A percentile compares a stretch with the other conserved stretches of the same genome.
phyloP scores from a whole-genome alignment of 2,113 vertebrate genomes.

The Phyllostomus hastatus region DNA sequence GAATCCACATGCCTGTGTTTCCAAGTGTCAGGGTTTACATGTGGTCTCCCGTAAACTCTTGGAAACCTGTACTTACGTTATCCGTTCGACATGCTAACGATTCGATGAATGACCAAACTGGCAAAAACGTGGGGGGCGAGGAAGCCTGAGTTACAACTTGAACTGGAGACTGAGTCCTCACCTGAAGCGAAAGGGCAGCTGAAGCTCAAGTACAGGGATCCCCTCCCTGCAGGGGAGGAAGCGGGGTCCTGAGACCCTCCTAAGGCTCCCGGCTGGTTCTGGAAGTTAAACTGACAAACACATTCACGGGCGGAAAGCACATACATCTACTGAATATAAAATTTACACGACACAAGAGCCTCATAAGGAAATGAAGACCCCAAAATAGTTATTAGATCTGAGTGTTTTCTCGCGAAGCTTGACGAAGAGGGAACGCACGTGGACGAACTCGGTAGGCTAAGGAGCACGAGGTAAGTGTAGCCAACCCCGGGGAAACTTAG shows the following conservation, averaged over 20 bases:
- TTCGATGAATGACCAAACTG: not conserved
- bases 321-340: not conserved
- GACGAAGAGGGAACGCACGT: accelerated
- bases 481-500: not conserved
- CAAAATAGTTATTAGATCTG: not conserved
- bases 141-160: not conserved
- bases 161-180: not conserved
- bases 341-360: not conserved
- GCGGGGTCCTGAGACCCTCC: not conserved
- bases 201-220: too few species aligned
- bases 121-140: not conserved
- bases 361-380: not conserved
- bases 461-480: not conserved
- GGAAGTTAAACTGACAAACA: not conserved
- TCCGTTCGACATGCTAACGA: not conserved
- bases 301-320: not conserved
- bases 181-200: too few species aligned
- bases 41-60: not conserved
- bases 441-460: not conserved
- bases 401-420: not conserved
- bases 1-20: not conserved
- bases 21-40: not conserved
- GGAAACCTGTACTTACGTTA: not conserved
- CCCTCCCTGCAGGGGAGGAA: not conserved
- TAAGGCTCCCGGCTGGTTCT: not conserved